phyloP scores from a whole-genome alignment of 2,888 invertebrate genomes.

The Cecidostiba fungosa region DNA sequence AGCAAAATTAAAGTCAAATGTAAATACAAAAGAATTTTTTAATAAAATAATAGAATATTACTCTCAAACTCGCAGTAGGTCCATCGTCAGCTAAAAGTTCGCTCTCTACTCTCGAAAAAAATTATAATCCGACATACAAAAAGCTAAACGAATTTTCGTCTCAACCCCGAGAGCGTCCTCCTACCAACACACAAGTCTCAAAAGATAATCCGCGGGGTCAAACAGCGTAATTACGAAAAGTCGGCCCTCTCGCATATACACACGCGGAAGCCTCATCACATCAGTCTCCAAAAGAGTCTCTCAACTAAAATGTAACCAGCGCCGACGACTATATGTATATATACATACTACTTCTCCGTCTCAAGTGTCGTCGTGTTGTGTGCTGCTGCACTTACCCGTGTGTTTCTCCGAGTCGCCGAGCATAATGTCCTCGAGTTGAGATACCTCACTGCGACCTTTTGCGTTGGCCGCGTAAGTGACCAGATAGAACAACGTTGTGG shows the following conservation, averaged over 20 bases:
- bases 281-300: background rate
- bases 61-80: too few species aligned
- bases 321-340: background rate
- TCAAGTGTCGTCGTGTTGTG: background rate
- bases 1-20: too few species aligned
- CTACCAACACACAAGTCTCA: too few species aligned
- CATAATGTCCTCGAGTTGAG: conserved; percentile 91
- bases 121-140: too few species aligned
- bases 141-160: too few species aligned
- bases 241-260: background rate
- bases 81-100: too few species aligned
- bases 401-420: conserved; percentile 93
- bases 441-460: conserved; percentile 91
- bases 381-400: conserved; percentile 83
- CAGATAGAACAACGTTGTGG: conserved; percentile 81
- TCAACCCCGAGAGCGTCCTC: too few species aligned
- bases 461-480: conserved; percentile 92
- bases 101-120: too few species aligned
- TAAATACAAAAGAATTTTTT: too few species aligned
- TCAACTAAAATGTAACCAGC: background rate
- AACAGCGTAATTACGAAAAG: background rate
- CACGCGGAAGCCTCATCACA: background rate
- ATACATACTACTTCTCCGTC: background rate
- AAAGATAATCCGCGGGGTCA: background rate
- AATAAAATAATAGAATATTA: too few species aligned